Evolutionary conservation across 2,888 invertebrate species (phyloP).

Genomic region (Ormyrus labotus): DNA sequence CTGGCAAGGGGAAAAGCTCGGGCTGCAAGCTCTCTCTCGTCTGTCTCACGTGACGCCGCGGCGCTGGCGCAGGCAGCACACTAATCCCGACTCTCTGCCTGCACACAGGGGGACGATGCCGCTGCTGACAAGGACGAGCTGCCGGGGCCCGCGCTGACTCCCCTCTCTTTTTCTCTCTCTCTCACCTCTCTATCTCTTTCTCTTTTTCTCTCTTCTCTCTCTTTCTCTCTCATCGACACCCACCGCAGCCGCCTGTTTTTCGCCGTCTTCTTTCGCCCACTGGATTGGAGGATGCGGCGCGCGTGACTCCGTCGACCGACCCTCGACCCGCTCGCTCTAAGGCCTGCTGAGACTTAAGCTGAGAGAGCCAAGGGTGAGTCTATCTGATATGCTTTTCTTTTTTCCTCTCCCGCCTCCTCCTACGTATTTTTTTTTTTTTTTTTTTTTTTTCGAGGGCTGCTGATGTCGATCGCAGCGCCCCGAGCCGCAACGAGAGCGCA

Average conservation of each 20-base stretch:
- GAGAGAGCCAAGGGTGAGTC: constrained; percentile 42
- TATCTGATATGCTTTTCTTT: not conserved
- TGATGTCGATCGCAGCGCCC: constrained; percentile 22
- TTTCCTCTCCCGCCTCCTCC: no score
- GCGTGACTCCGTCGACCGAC: not conserved
- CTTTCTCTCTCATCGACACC: not conserved
- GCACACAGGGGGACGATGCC: not conserved
- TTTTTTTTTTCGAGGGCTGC: not conserved
- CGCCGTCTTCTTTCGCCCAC: no score
- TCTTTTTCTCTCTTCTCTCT: not conserved
- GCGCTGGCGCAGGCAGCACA: no score
- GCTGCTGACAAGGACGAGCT: constrained; percentile 1
- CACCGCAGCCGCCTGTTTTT: no score
- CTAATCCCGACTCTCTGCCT: no score
- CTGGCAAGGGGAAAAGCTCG: not conserved
- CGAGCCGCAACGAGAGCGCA: not conserved
- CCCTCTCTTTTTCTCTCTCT: not conserved
- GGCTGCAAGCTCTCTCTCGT: not conserved
- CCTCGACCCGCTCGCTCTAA: not conserved
- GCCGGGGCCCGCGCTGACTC: constrained; percentile 2
- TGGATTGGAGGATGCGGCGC: not conserved
- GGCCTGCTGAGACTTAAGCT: not conserved
- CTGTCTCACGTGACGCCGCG: not conserved
- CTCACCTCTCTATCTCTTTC: not conserved
- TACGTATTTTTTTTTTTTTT: constrained; percentile 8